Evolutionary conservation across 1,140 invertebrate genomes (phyloP), one percentile per base, ranked within the genome.

Genomic region (Zaprionus ornatus): DNA sequence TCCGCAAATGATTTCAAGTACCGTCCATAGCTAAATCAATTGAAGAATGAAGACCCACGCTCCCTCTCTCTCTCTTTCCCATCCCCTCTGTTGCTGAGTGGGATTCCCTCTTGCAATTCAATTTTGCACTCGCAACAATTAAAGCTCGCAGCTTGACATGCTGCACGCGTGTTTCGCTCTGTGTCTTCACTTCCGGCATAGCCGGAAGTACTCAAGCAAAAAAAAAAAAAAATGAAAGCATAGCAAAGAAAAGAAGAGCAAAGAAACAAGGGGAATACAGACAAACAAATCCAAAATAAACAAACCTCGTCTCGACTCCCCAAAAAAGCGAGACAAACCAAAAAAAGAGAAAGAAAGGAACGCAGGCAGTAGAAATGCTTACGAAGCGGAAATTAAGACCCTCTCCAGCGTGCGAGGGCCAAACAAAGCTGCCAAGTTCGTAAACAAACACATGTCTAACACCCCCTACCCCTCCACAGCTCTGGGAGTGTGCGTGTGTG

Each of bases 341-440:
- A 35, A 69, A 32, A 42, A 12, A 57, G 60, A 42, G 40, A 62
- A 54, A 52, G 6, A 17, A 40, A n/a, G 15, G 1, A 5, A 45
- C 4, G 13, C 15, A 37, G 37, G 80, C 69, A 76, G 75, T 76
- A 74, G 67, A 85, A 90, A 90, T 90, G 85, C 85, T 90, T 90
- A 69, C 85, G 76, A 77, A 82, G 85, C 85, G 85, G 85, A 90
- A 90, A 90, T 90, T 90, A 90, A 90, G 85, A 90, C 85, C 79
- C 85, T 77, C 76, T 82, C 85, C 84, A 79, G 75, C 37, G 57
- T 50, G 69, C 60, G 61, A 60, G 64, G 66, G 61, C 63, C 81
- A 81, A 80, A 90, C 78, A 90, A 90, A 88, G 85, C 84, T 90
- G 85, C 85, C 81, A 88, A 90, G 78, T 90, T 88, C 78, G 82